These are phyloP conservation scores for Mobula hypostoma DNA, from an alignment of 2,113 vertebrate species.

Conservation along the genomic window DNA sequence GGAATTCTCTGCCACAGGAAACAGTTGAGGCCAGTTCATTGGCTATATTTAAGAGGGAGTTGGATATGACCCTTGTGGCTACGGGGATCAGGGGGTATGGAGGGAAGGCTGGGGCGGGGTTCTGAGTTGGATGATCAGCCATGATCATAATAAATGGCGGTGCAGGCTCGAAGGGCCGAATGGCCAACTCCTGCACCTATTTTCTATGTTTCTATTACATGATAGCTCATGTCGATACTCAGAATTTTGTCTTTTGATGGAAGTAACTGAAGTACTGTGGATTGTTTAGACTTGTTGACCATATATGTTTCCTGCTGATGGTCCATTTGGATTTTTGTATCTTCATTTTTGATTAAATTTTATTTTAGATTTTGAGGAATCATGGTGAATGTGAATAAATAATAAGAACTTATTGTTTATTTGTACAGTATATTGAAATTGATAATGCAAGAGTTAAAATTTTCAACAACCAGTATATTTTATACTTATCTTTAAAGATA, in stretches of 20 bases:
- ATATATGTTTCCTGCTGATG: not conserved
- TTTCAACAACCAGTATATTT: not conserved
- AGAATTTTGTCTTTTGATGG: not conserved
- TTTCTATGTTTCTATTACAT: too few relatives aligned
- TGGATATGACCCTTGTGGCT: too few relatives aligned
- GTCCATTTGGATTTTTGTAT: not conserved
- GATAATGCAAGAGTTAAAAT: not conserved
- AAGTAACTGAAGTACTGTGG: not conserved
- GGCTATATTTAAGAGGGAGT: too few relatives aligned
- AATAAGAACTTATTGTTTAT: not conserved
- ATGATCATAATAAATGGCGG: too few relatives aligned
- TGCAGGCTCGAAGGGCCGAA: too few relatives aligned
- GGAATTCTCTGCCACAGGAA: too few relatives aligned
- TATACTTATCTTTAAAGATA: not conserved
- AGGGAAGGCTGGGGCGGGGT: too few relatives aligned
- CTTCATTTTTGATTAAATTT: not conserved
- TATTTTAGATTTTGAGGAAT: not conserved
- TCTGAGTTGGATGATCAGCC: too few relatives aligned
- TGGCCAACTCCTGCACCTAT: too few relatives aligned
- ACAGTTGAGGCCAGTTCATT: too few relatives aligned
- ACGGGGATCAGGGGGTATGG: too few relatives aligned
- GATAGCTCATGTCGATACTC: not conserved
- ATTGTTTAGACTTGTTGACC: not conserved
- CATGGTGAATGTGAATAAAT: not conserved
- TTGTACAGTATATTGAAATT: not conserved